These are phyloP conservation scores for Cheilosia vulpina DNA, from an alignment of 2,888 invertebrate genomes.

Conservation along the genomic window DNA sequence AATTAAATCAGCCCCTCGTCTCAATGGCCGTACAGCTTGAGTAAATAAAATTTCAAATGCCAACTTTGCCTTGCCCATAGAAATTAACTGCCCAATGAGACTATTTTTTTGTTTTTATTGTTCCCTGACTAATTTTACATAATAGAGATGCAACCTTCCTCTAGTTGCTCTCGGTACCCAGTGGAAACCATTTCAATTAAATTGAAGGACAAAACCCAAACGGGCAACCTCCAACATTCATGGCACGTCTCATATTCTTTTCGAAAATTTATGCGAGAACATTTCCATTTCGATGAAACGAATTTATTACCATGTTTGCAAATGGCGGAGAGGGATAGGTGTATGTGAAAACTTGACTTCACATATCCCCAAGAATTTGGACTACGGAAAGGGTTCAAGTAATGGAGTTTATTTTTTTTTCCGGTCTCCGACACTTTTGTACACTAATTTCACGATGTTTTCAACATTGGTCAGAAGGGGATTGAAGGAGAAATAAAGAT, in stretches of 20 bases:
- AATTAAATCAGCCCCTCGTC: background rate
- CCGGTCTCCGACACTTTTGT: background rate
- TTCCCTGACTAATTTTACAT: constrained; percentile 45
- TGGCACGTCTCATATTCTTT: constrained; percentile 65
- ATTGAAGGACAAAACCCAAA: constrained; percentile 60
- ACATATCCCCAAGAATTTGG: constrained; percentile 40
- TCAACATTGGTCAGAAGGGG: background rate
- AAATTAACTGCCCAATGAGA: constrained; percentile 59
- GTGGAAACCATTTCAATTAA: constrained; percentile 50
- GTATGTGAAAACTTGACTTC: constrained; percentile 38
- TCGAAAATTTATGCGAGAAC: constrained; percentile 68
- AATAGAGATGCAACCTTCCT: constrained; percentile 46
- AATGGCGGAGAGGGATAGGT: background rate
- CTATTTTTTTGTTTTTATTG: constrained; percentile 28
- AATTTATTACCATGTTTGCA: constrained; percentile 62
- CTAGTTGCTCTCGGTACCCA: background rate
- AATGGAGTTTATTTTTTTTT: constrained; percentile 13
- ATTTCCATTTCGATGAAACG: constrained; percentile 65
- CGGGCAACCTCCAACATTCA: constrained; percentile 39
- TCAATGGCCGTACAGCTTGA: background rate
- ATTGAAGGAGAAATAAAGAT: background rate
- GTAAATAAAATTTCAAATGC: constrained; percentile 53
- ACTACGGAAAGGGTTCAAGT: constrained; percentile 28
- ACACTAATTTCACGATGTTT: constrained; percentile 6
- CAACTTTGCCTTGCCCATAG: constrained; percentile 37